phyloP scores from a whole-genome alignment of 2,888 invertebrate genomes.

The Drosophila neotestacea region DNA sequence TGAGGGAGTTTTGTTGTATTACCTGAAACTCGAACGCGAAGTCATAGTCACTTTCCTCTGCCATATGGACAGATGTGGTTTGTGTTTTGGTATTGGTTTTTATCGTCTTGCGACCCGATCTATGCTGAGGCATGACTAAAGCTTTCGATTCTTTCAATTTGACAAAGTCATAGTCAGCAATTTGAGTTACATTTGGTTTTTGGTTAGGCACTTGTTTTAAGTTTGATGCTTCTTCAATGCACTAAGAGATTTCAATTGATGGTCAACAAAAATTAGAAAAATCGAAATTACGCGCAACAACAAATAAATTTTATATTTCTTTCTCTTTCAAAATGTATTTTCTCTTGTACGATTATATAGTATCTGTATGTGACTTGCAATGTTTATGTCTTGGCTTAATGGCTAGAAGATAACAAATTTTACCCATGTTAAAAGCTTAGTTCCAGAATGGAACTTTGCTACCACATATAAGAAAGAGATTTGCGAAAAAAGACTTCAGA shows the following conservation, averaged over 20 bases:
- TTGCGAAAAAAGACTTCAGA: neutral
- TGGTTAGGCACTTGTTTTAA: constrained; percentile 61
- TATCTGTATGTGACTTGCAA: constrained; percentile 40
- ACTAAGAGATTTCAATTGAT: constrained; percentile 69
- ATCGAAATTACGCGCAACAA: constrained; percentile 16
- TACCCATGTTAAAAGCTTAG: constrained; percentile 5
- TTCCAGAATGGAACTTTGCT: neutral
- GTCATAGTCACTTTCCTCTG: constrained; percentile 87
- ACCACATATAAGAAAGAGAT: neutral
- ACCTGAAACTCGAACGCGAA: constrained; percentile 90
- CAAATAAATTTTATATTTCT: constrained; percentile 7
- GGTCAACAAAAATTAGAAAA: constrained; percentile 64
- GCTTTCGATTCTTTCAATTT: constrained; percentile 71
- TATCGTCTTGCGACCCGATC: constrained; percentile 76
- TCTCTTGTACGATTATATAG: constrained; percentile 17
- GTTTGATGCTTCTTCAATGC: constrained; percentile 72
- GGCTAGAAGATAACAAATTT: constrained; percentile 41
- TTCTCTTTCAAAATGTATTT: constrained; percentile 23
- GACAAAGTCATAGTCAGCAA: constrained; percentile 76
- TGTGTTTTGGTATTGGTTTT: constrained; percentile 59
- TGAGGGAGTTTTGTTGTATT: constrained; percentile 68
- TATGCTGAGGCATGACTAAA: constrained; percentile 80
- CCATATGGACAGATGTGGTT: constrained; percentile 71
- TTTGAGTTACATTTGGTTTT: constrained; percentile 23
- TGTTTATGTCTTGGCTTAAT: constrained; percentile 47